These are phyloP conservation scores for Sisor rabdophorus DNA, from an alignment of 2,113 vertebrate genomes.

Conservation along the genomic window DNA sequence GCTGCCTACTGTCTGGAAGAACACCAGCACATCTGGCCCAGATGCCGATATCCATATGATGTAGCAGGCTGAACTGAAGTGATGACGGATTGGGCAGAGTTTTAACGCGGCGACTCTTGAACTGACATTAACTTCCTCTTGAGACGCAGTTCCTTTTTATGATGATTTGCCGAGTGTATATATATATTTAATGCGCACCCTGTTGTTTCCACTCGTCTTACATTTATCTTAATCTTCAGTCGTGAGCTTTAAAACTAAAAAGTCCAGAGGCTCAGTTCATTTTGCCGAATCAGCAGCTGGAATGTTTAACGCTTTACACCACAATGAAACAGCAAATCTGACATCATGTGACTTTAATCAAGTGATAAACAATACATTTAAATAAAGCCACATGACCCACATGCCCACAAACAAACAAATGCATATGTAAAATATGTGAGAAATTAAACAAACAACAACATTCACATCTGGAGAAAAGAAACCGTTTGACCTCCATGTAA, in stretches of 20 bases:
- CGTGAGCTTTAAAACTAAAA: neutral
- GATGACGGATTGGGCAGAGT: neutral
- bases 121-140: neutral
- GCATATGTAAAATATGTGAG: neutral
- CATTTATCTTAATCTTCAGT: slow-evolving; percentile 13
- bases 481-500: neutral
- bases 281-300: neutral
- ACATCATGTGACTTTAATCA: neutral
- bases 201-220: slow-evolving; percentile 10
- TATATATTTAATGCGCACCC: slow-evolving; percentile 11
- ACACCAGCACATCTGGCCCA: slow-evolving; percentile 13
- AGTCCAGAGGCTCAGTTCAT: neutral
- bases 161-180: neutral
- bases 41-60: neutral
- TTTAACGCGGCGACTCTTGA: neutral
- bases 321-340: neutral
- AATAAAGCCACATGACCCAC: neutral
- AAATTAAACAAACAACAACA: neutral
- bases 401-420: neutral
- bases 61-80: neutral
- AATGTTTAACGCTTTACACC: neutral
- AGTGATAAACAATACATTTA: neutral
- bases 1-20: neutral
- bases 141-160: slow-evolving; percentile 10
- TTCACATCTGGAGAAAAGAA: neutral